Base-by-base conservation (phyloP, 2,797 vertebrate species). In the Manis pentadactyla region DNA sequence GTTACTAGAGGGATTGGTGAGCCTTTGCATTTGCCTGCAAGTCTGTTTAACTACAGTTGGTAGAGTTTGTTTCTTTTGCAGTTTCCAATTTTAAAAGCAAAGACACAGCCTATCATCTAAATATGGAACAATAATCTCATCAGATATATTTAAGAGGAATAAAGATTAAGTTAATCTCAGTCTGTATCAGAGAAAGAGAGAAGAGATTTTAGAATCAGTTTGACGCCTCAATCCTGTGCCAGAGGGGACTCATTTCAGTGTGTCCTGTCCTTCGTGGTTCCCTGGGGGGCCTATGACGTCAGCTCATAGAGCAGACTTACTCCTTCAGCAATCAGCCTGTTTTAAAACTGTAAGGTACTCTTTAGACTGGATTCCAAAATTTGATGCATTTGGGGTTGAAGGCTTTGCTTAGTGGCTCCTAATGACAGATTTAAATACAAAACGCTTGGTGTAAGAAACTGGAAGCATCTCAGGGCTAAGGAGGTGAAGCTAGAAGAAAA, bases 1-100 rank as follows among this genome's bases (percentile, higher is more conserved):
- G 3, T 88, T 19, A 29, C 71, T 77, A 12, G 71, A 77, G 53
- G 59, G 23, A 14, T 18, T 79, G 27, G 3, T 37, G 64, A 94
- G 57, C 21, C 88, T 90, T 75, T 66, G 92, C 39, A 11, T 86
- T 81, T 81, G 39, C 68, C 25, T 82, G 68, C 49, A 15, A 53
- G 53, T 59, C 74, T 94, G 21, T 92, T 78, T 92, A 83, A 79
- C 46, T 39, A 23, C 1, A 85, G 63, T 14, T 87, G 46, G 42
- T 21, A 29, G 46, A 64, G 17, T 71, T 78, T 49, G 42, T 74
- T 93, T 87, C 68, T 95, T 95, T 59, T 59, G 34, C 63, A 64
- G 57, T 94, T 95, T 92, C n/a, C 57, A 89, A 61, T 61, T 90
- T 89, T 96, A 88, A 88, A 63, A 83, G 49, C 23, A 57, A 74